These are phyloP conservation scores for Sinocyclocheilus anophthalmus DNA, from an alignment of 2,113 vertebrate genomes.

Conservation along the genomic window DNA sequence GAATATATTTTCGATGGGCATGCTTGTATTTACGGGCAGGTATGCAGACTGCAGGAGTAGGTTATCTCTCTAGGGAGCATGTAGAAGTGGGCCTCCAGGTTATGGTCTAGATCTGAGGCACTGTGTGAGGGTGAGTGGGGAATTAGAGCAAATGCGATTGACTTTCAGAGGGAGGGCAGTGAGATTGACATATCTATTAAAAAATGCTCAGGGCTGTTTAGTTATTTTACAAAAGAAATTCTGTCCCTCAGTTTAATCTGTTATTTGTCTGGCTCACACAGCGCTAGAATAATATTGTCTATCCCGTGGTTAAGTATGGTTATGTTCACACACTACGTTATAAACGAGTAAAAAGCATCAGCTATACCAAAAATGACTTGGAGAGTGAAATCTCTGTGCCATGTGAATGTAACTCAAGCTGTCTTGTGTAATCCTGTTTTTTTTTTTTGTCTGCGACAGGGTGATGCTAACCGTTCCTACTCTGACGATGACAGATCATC, in stretches of 20 bases:
- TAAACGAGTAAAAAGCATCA: neutral
- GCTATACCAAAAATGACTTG: neutral
- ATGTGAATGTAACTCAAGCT: neutral
- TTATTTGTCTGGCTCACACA: neutral
- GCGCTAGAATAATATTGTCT: neutral
- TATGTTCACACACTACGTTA: neutral
- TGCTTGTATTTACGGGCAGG: slow-evolving; percentile 33
- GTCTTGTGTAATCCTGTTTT: neutral
- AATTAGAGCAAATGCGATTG: slow-evolving; percentile 35
- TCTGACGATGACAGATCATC: slow-evolving; percentile 95
- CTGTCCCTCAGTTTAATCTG: neutral
- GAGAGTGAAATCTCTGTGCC: neutral
- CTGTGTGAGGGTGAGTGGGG: slow-evolving; percentile 19
- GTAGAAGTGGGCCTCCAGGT: slow-evolving; percentile 49
- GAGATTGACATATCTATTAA: slow-evolving; percentile 34
- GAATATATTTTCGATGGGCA: slow-evolving; percentile 22
- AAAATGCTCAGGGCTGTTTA: slow-evolving; percentile 48
- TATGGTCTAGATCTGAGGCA: slow-evolving; percentile 43
- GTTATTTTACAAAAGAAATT: neutral
- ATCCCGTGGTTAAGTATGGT: neutral
- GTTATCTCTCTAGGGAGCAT: slow-evolving; percentile 37
- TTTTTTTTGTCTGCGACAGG: slow-evolving; percentile 72
- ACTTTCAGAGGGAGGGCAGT: slow-evolving; percentile 20
- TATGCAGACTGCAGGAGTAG: slow-evolving; percentile 41
- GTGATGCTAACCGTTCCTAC: slow-evolving; percentile 94